Conservation (phyloP, 2,888 invertebrate species). For the Ornithoptera alexandrae region DNA sequence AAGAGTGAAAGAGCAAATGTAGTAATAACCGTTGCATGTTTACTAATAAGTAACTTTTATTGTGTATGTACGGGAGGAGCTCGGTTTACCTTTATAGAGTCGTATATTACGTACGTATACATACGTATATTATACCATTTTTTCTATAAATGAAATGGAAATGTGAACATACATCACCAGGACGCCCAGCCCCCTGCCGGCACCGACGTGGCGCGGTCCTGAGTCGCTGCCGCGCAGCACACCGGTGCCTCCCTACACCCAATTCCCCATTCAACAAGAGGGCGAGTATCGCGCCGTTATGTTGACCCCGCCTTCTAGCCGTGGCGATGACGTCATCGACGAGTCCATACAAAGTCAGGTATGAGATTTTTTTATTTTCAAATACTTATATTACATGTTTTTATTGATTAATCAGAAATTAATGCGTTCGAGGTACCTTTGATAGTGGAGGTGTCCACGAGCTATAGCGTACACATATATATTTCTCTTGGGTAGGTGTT, state of each 20-base stretch:
- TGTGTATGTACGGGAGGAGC: too few species aligned
- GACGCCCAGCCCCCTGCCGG: constrained; percentile 77
- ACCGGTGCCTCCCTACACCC: constrained; percentile 68
- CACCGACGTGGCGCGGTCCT: constrained; percentile 69
- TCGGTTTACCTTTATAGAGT: background rate
- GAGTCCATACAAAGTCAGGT: constrained; percentile 81
- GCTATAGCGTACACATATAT: too few species aligned
- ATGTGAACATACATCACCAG: constrained; percentile 32
- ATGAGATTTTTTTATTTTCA: constrained; percentile 36
- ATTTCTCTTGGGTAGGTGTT: too few species aligned
- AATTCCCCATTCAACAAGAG: constrained; percentile 67
- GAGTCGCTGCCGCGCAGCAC: constrained; percentile 76
- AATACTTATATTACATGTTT: background rate
- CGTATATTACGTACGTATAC: too few species aligned
- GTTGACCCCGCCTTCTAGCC: constrained; percentile 60
- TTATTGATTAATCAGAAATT: too few species aligned
- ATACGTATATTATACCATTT: background rate
- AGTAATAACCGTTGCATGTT: too few species aligned
- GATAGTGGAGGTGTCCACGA: too few species aligned
- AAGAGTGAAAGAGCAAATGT: too few species aligned
- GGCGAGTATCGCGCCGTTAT: constrained; percentile 63
- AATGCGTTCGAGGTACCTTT: too few species aligned
- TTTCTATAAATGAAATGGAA: background rate
- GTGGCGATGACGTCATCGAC: constrained; percentile 69
- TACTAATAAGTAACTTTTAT: too few species aligned